Evolutionary conservation across 2,113 vertebrate genomes (phyloP), one percentile per base, ranked within the genome.

Genomic region (Panthera leo): DNA sequence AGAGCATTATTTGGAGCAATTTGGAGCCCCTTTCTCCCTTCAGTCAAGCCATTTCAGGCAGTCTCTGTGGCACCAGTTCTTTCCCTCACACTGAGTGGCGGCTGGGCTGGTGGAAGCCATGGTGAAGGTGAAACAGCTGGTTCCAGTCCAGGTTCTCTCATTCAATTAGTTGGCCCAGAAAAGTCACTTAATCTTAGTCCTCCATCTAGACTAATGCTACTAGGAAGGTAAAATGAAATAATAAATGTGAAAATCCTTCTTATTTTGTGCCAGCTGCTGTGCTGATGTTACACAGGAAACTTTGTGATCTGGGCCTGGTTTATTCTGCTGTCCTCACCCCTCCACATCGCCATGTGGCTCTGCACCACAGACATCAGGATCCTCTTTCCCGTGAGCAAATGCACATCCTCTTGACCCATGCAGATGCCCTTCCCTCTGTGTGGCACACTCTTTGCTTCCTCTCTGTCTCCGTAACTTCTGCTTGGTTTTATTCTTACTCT

Each of bases 101-200:
- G 61, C 83, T 36, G 67, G 90, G 87, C 67, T 27, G 4, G 68
- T 88, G 61, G 92, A 80, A 87, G 48, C 67, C 78, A 6, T 1
- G 2, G 70, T 5, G 51, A 93, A 75, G 51, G 55, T 19, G 34
- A 91, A 71, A 48, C 36, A 89, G 78, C 89, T 89, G 89, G 36
- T 48, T 80, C 21, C 23, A 67, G 84, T 21, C 34, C 76, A 85
- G 73, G 70, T 73, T 94, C 82, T 93, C 76, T 71, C 97, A 67
- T 42, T 96, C 94, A 85, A 29, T 78, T 85, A 76, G 23, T 14
- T 78, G 39, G 70, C 65, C 68, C 55, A 21, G 79, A 73, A 73
- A 93, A 93, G 83, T 68, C 36, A 85, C 86, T 79, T 76, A 88
- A 53, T 97, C 68, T 85, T 83, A 85, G 45, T 73, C 79, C 39